These are phyloP conservation scores for Salpingus planirostris DNA, from an alignment of 2,888 invertebrate genomes.

Conservation along the genomic window DNA sequence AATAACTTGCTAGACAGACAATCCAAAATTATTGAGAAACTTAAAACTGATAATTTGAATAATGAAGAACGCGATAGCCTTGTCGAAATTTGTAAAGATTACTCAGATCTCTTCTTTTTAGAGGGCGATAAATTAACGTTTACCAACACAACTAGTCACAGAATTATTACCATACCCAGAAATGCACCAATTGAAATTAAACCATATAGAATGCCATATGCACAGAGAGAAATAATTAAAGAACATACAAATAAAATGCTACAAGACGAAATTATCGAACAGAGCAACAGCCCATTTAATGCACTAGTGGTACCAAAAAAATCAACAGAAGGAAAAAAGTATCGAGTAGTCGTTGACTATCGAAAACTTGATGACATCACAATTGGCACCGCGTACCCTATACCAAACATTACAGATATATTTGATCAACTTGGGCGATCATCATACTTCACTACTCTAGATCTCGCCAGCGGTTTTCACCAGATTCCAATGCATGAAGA, in stretches of 20 bases:
- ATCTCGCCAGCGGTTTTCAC: background rate
- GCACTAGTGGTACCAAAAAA: background rate
- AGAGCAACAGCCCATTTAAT: background rate
- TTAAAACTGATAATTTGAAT: too few species aligned
- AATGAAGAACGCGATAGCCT: too few species aligned
- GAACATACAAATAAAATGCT: background rate
- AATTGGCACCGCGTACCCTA: background rate
- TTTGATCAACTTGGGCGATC: background rate
- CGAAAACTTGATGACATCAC: background rate
- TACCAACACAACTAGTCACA: too few species aligned
- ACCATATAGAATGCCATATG: too few species aligned
- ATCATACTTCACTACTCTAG: background rate
- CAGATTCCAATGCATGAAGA: background rate
- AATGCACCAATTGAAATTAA: too few species aligned
- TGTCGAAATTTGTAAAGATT: too few species aligned
- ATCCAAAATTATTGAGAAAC: too few species aligned
- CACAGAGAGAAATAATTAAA: background rate
- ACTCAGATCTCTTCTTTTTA: too few species aligned
- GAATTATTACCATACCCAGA: too few species aligned
- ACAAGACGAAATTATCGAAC: background rate
- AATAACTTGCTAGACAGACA: too few species aligned
- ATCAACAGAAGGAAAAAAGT: background rate
- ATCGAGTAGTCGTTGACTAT: background rate
- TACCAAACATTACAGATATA: constrained; percentile 1
- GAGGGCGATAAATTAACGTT: too few species aligned